Evolutionary conservation across 2,797 vertebrate species (phyloP).

Genomic region (Amazonetta brasiliensis): DNA sequence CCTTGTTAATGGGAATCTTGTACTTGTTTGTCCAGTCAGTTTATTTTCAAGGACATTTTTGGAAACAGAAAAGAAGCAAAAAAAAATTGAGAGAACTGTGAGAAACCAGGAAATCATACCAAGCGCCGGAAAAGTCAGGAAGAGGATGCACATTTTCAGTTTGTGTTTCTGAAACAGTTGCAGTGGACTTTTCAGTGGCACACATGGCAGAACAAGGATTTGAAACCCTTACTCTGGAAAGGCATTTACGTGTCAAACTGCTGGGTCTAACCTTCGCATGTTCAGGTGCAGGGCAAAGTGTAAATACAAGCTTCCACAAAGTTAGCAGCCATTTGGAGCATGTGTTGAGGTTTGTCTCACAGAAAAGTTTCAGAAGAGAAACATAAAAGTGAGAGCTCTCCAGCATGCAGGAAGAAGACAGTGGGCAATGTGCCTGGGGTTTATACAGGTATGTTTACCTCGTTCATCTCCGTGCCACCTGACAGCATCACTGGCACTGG

Average conservation of each 20-base stretch:
- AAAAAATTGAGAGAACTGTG: not conserved
- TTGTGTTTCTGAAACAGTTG: not conserved
- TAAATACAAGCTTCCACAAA: not conserved
- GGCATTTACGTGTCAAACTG: not conserved
- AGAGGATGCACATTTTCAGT: not conserved
- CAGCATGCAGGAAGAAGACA: not conserved
- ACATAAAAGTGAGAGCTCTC: not conserved
- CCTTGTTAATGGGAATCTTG: not conserved
- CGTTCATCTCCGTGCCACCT: not conserved
- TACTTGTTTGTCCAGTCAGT: not conserved
- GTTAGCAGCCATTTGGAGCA: not conserved
- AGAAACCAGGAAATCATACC: constrained; percentile 12
- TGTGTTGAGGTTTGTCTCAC: not conserved
- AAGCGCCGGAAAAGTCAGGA: not conserved
- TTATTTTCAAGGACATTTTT: constrained; percentile 15
- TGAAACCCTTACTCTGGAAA: not conserved
- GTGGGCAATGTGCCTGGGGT: not conserved
- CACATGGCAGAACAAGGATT: not conserved
- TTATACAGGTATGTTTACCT: not conserved
- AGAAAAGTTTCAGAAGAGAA: not conserved
- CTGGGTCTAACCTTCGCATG: not conserved
- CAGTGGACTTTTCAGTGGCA: not conserved
- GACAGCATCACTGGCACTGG: not conserved
- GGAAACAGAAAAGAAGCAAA: not conserved
- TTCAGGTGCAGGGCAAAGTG: not conserved